Conservation (phyloP, 2,113 vertebrate species). For the Scolopax mira region DNA sequence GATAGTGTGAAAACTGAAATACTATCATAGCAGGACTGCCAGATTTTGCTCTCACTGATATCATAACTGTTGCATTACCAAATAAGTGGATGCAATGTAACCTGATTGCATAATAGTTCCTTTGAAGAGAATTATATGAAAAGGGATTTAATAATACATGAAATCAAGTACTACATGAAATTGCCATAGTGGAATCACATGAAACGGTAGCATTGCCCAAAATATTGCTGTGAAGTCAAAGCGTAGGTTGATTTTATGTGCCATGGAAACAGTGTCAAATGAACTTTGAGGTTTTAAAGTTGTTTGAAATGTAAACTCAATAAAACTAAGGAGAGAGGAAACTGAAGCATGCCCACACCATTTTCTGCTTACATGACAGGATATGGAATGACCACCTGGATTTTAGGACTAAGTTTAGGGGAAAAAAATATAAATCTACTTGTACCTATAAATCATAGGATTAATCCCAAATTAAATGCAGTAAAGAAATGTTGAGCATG, state of each 20-base stretch:
- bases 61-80: not conserved
- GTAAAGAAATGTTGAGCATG: not conserved
- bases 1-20: not conserved
- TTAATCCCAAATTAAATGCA: not conserved
- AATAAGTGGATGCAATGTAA: not conserved
- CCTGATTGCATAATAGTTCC: not conserved
- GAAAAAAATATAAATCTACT: not conserved
- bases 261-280: not conserved
- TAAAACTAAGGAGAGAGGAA: not conserved
- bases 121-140: not conserved
- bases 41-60: not conserved
- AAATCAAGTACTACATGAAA: not conserved
- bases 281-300: not conserved
- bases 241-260: not conserved
- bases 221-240: not conserved
- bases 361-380: not conserved
- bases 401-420: not conserved
- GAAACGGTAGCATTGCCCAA: not conserved
- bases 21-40: not conserved
- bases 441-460: not conserved
- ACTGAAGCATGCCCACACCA: accelerated
- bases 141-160: not conserved
- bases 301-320: not conserved
- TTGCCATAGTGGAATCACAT: not conserved
- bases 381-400: not conserved